Base-by-base conservation (phyloP, 2,888 invertebrate genomes). In the Dexiosoma caninum region DNA sequence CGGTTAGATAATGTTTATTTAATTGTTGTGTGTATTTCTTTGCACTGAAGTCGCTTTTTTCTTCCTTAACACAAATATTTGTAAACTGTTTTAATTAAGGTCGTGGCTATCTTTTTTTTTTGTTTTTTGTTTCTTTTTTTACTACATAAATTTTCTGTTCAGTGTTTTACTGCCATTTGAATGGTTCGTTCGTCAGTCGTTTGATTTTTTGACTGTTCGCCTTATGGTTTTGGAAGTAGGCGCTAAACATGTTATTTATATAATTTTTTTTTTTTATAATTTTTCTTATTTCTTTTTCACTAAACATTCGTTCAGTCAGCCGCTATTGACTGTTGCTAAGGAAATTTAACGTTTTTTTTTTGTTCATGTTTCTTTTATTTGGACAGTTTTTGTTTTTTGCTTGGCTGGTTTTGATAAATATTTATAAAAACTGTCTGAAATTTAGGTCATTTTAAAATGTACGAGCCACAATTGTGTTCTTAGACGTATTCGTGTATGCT, bases 61-160 rank as follows among this genome's bases (percentile, higher is more conserved):
- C 21, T 30, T 10, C 0, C 16, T 44, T 35, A 55, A 46, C 32
- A 35, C 7, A 37, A 59, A 40, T 19, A 53, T 53, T 53, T 30
- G n/a, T 23, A 35, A 55, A 55, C 3, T 23, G 30, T 40, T 57
- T 74, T 74, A 57, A 74, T 64, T 74, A 55, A 66, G 74, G 74
- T 66, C 74, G 57, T n/a, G 32, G n/a, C 3, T 27, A 27, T 27
- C 6, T 27, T 6, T 27, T 27, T 6, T 27, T 27, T 6, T 27
- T 27, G n/a, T 32, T 21, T n/a, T 32, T 62, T 1, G 32, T 2
- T 8, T 46, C 16, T 19, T 7, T 19, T 44, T 32, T n/a, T n/a
- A n/a, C n/a, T n/a, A 2, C 3, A 44, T 9, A 32, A 46, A n/a
- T 8, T 19, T 19, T 44, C n/a, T 62, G 8, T 7, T 4, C 12